phyloP scores from a whole-genome alignment of 2,113 vertebrate species.

The Alethe castanea region DNA sequence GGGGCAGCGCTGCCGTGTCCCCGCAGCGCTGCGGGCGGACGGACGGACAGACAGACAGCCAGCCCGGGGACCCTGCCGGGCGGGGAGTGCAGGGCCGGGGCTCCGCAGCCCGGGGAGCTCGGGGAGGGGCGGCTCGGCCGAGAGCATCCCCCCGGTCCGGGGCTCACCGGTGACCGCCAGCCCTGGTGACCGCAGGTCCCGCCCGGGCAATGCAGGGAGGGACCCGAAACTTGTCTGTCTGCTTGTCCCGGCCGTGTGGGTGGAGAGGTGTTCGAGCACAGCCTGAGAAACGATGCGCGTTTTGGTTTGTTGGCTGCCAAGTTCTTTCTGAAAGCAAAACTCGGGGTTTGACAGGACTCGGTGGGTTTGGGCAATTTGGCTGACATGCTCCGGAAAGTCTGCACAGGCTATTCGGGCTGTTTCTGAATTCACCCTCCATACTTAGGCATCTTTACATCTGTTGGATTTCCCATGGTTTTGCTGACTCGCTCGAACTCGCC shows the following conservation, averaged over 20 bases:
- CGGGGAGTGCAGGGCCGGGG: neutral
- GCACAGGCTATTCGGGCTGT: neutral
- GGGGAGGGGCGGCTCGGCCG: neutral
- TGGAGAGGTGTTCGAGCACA: neutral
- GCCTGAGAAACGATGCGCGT: neutral
- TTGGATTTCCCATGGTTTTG: neutral
- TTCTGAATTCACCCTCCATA: rapidly evolving
- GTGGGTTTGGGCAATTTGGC: neutral
- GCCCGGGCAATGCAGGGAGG: too few relatives aligned
- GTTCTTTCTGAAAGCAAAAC: neutral
- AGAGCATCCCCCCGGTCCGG: neutral
- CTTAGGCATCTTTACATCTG: neutral
- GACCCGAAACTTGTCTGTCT: neutral
- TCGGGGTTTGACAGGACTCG: neutral
- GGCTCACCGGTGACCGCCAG: neutral
- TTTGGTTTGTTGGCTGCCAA: neutral
- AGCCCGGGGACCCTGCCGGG: neutral
- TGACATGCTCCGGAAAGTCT: neutral
- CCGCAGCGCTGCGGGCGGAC: neutral
- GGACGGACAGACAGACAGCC: too few relatives aligned
- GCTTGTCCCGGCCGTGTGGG: neutral
- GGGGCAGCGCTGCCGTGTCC: neutral
- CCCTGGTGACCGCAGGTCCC: too few relatives aligned
- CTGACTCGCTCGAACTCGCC: neutral
- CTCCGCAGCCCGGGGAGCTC: neutral